Evolutionary conservation across 2,888 invertebrate species (phyloP).

Genomic region (Agrotis puta): DNA sequence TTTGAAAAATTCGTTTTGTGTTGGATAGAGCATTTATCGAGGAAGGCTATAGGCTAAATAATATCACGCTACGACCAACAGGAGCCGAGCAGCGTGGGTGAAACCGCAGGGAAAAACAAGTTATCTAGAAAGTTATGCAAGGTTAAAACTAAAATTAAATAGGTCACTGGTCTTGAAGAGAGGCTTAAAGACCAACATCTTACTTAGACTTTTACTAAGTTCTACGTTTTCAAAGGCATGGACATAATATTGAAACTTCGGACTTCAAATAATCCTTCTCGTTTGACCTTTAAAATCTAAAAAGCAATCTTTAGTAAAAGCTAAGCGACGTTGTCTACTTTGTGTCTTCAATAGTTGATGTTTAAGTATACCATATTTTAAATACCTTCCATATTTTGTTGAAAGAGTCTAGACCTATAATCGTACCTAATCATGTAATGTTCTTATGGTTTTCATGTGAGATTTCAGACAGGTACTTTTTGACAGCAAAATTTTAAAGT

Average conservation of each 20-base stretch:
- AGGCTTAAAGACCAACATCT: not conserved
- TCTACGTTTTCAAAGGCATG: not conserved
- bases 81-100: too few relatives aligned
- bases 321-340: not conserved
- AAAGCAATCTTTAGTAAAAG: not conserved
- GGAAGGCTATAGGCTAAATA: too few relatives aligned
- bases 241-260: not conserved
- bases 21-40: too few relatives aligned
- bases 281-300: not conserved
- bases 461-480: too few relatives aligned
- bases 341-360: not conserved
- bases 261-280: not conserved
- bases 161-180: not conserved
- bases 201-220: not conserved
- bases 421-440: too few relatives aligned
- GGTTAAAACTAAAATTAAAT: not conserved
- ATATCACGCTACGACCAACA: too few relatives aligned
- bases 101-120: too few relatives aligned
- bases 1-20: too few relatives aligned
- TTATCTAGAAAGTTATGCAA: not conserved
- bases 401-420: too few relatives aligned
- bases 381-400: too few relatives aligned
- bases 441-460: too few relatives aligned
- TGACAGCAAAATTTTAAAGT: too few relatives aligned
- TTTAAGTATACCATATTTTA: not conserved